Base-by-base conservation (phyloP, 2,113 vertebrate genomes). In the Haliaeetus leucogaster region DNA sequence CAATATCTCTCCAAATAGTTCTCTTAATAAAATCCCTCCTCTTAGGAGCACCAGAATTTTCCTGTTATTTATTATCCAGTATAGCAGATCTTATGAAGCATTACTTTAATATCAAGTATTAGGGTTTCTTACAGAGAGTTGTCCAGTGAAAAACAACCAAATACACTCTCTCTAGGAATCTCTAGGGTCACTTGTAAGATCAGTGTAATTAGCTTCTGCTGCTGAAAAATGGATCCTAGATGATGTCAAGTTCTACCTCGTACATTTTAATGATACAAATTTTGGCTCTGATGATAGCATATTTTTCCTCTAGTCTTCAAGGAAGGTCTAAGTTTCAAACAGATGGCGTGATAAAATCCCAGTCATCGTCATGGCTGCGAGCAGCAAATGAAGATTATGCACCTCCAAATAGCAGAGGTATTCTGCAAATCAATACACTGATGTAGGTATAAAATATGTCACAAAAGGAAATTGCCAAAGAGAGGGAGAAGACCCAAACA, bases 61-160 rank as follows among this genome's bases (percentile, higher is more conserved):
- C n/a, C 53, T 77, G 20, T 87, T 94, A 80, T 94, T 97, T 94
- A 63, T 94, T 82, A 88, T 53, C 81, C 9, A 70, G 42, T 79
- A 80, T 10, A 70, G 10, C 3, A 32, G 58, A 70, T 62, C 36
- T 73, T 91, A 87, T 85, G 95, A 96, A 89, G 16, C 65, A 92
- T 93, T 95, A 70, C 84, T 89, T 96, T 95, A 97, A 95, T 97
- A 96, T 92, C 83, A 65, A 48, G 11, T 83, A 72, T 72, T 72
- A 67, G 8, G 10, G 6, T 62, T 95, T 95, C 40, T 82, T 68
- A 53, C 14, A 68, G 40, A 80, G 42, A 68, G 9, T 2, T 77
- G 58, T 38, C 29, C 62, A 70, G 21, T 77, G 78, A 88, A 95
- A 91, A 95, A 76, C 74, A 87, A 65, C 18, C 7, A 82, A 66